Percentiles rank a stretch among this genome's conserved stretches.
phyloP scores from a whole-genome alignment of 2,888 invertebrate species.

The Callyntrura sp. region DNA sequence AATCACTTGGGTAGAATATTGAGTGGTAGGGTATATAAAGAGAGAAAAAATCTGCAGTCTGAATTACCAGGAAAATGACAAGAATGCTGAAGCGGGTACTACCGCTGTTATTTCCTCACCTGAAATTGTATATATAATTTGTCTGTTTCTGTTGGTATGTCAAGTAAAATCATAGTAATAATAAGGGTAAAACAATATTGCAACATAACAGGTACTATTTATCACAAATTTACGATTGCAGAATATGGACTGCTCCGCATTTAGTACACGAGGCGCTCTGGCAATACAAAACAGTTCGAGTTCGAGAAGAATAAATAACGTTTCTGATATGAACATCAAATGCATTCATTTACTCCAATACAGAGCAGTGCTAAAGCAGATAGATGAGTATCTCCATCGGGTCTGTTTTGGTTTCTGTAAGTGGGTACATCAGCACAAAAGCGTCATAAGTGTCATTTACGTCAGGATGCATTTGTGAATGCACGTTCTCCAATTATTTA shows the following conservation, averaged over 20 bases:
- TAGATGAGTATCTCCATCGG: too few species aligned
- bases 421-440: too few species aligned
- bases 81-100: not conserved
- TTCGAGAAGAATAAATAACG: too few species aligned
- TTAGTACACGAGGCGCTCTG: too few species aligned
- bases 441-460: not conserved
- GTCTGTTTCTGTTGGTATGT: not conserved
- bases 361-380: too few species aligned
- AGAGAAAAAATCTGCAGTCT: not conserved
- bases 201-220: not conserved
- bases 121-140: not conserved
- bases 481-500: conserved; percentile 38
- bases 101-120: too few species aligned
- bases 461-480: not conserved
- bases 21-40: conserved; percentile 51
- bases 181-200: not conserved
- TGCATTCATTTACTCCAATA: too few species aligned
- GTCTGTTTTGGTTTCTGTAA: not conserved
- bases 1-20: conserved; percentile 77
- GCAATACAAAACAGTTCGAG: too few species aligned
- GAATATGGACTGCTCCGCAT: too few species aligned
- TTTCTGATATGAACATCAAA: too few species aligned
- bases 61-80: not conserved
- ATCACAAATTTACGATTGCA: too few species aligned
- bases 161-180: not conserved